Evolutionary conservation across 2,888 invertebrate genomes (phyloP), one percentile per base, ranked within the genome.

Genomic region (Drosophila subquinaria): DNA sequence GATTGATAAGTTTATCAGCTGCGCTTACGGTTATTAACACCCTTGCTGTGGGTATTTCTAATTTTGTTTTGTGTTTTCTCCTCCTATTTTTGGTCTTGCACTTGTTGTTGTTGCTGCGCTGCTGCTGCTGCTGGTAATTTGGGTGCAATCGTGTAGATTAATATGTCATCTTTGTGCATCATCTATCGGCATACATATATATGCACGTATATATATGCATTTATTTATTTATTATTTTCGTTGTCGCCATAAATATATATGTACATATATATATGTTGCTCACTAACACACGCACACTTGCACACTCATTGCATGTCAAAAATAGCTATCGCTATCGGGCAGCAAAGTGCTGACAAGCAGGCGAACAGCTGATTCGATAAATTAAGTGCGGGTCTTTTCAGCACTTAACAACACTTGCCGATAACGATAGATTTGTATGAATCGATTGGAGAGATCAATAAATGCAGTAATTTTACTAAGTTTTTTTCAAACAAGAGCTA

Each of bases 1-100:
- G 66, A 60, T 38, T 75, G 79, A 81, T 81, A 83, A 81, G 69
- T 77, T 86, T 84, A 84, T 84, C 84, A 84, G 84, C 74, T 69
- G 67, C 67, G 69, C 72, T 78, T 66, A 85, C 82, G 78, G 73
- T 67, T 69, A 61, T 67, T 68, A 10, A 10, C 4, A 13, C 13
- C 4, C 20, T 36, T 36, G 17, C 35, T 11, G 20, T n/a, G 6
- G 38, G 38, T 38, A 38, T n/a, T 38, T 38, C 38, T 8, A 38
- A 38, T 23, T n/a, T 20, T 72, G 60, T 23, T n/a, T 20, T 72
- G 60, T 47, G 27, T 27, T 5, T 27, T 55, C 60, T 55, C 40
- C 68, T 57, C 45, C 62, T 45, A 47, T 66, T 66, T 52, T 65
- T 27, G 55, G 9, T 48, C 30, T 56, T 40, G 60, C 57, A 9